A percentile compares a stretch with the other conserved stretches of the same genome.
Evolutionary conservation across 64 coral and sea anemone species (phyloP).

Genomic region (Porites australiensis): DNA sequence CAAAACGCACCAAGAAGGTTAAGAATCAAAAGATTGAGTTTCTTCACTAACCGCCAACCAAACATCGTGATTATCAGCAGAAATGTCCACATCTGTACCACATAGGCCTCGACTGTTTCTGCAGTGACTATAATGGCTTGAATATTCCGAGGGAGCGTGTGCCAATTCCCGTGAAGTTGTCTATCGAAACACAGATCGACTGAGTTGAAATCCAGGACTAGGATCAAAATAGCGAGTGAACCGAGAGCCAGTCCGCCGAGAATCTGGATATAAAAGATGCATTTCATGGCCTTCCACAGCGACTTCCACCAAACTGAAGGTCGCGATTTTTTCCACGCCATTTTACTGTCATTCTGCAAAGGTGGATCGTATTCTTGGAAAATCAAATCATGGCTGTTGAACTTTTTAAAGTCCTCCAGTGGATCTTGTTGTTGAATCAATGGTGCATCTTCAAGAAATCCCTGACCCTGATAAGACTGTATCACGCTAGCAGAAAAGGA

Average conservation of each 20-base stretch:
- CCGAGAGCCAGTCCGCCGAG: slow-evolving; percentile 49
- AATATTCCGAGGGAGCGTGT: slow-evolving; percentile 42
- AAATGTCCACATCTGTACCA: slow-evolving; percentile 67
- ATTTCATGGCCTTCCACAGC: slow-evolving; percentile 33
- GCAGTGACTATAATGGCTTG: slow-evolving; percentile 65
- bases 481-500: background rate
- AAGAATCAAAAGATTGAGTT: slow-evolving; percentile 71
- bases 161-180: slow-evolving; percentile 49
- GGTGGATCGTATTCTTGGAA: slow-evolving; percentile 78
- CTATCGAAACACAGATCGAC: slow-evolving; percentile 62
- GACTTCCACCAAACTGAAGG: slow-evolving; percentile 16
- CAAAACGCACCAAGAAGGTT: slow-evolving; percentile 70
- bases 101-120: slow-evolving; percentile 36
- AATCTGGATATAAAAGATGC: slow-evolving; percentile 24
- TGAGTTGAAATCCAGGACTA: slow-evolving; percentile 70
- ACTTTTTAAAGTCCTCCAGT: slow-evolving; percentile 65
- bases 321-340: slow-evolving; percentile 36
- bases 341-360: background rate
- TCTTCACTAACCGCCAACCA: slow-evolving; percentile 55
- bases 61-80: slow-evolving; percentile 39
- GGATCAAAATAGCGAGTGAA: slow-evolving; percentile 42
- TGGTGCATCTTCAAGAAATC: background rate
- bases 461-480: background rate
- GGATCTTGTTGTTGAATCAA: slow-evolving; percentile 2
- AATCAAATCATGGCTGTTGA: slow-evolving; percentile 67